Evolutionary conservation across 37 sponge, comb jelly and placozoan genomes (phyloP).

Genomic region (Eunapius fragilis): DNA sequence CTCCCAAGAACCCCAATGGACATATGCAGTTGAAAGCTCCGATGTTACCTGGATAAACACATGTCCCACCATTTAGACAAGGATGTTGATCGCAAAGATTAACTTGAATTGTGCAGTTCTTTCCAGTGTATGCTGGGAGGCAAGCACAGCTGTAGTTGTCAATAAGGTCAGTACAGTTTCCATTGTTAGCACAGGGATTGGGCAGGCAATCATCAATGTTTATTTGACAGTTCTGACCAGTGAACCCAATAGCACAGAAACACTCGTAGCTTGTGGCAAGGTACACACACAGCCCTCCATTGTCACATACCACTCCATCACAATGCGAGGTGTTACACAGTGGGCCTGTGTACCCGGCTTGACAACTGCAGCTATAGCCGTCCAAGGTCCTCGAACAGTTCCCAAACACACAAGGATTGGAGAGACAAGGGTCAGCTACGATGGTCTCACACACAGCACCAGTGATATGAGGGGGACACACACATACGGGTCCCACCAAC

Average conservation of each 20-base stretch:
- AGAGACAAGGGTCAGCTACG: conserved; percentile 42
- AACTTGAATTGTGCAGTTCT: conserved; percentile 5
- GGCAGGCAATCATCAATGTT: conserved; percentile 61
- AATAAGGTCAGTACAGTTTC: conserved; percentile 56
- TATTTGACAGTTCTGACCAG: conserved; percentile 46
- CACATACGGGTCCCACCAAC: conserved; percentile 10
- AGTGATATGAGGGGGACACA: conserved; percentile 19
- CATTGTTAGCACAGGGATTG: conserved; percentile 58
- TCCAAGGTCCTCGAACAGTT: conserved; percentile 38
- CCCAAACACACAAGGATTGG: conserved; percentile 57
- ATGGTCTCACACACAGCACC: conserved; percentile 42
- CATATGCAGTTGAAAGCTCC: conserved; percentile 24
- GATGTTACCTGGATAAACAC: not conserved
- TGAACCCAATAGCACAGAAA: conserved; percentile 50
- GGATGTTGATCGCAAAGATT: conserved; percentile 4
- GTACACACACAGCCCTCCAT: conserved; percentile 68
- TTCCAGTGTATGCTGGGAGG: conserved; percentile 54
- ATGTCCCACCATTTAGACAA: conserved; percentile 55
- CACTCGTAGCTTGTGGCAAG: conserved; percentile 16
- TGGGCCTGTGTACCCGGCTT: conserved; percentile 57
- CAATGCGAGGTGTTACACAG: conserved; percentile 58
- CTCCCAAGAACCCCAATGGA: conserved; percentile 19
- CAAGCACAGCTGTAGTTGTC: conserved; percentile 60
- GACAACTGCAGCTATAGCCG: conserved; percentile 37
- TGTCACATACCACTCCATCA: conserved; percentile 25